Evolutionary conservation across 2,797 vertebrate species (phyloP).

Genomic region (Leuciscus waleckii): DNA sequence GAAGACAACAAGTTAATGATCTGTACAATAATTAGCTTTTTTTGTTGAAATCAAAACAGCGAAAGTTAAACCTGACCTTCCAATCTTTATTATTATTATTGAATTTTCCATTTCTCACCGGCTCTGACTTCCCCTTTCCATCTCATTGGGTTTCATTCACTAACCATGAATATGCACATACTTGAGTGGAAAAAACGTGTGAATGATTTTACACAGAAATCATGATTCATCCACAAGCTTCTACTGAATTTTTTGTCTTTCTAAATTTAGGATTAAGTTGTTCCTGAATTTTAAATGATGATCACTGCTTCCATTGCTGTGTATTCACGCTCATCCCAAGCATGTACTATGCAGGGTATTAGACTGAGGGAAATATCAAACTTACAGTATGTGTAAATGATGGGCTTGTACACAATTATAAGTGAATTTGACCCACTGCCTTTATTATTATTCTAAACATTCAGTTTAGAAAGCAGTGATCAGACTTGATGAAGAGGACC

Average conservation of each 20-base stretch:
- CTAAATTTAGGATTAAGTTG: not conserved
- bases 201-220: not conserved
- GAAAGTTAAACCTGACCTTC: not conserved
- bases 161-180: not conserved
- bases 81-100: not conserved
- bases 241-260: not conserved
- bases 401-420: not conserved
- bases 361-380: not conserved
- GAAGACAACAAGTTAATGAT: slow-evolving; percentile 32
- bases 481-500: not conserved
- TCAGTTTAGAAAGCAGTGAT: not conserved
- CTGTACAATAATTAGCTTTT: slow-evolving; percentile 3
- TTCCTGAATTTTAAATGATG: slow-evolving; percentile 4
- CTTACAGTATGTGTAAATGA: not conserved
- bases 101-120: slow-evolving; percentile 9
- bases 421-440: not conserved
- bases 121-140: slow-evolving; percentile 4
- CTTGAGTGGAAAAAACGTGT: not conserved
- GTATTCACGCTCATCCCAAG: too few relatives aligned
- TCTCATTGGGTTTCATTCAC: not conserved
- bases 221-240: slow-evolving; percentile 1
- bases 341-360: not conserved
- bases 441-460: not conserved
- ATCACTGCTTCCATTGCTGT: not conserved
- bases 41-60: slow-evolving; percentile 24